Conservation (phyloP, 2,797 vertebrate genomes). For the Enoplosus armatus region DNA sequence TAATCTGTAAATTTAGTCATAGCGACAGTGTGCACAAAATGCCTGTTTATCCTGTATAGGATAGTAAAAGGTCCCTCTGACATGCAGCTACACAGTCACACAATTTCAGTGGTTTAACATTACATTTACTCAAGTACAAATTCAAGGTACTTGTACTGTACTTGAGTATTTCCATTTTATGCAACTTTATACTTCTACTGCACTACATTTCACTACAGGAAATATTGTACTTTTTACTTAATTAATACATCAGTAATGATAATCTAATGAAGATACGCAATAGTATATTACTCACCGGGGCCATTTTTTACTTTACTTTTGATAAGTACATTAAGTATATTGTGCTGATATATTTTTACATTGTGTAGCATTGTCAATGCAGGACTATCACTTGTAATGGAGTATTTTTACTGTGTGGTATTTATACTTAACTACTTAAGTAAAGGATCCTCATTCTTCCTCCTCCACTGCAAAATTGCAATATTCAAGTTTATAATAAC, state of each 20-base stretch:
- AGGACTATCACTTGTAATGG: not conserved
- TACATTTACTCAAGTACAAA: too few relatives aligned
- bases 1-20: not conserved
- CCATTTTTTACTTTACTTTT: not conserved
- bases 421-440: not conserved
- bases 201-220: not conserved
- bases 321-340: not conserved
- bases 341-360: not conserved
- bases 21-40: not conserved
- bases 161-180: not conserved
- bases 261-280: not conserved
- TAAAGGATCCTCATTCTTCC: not conserved
- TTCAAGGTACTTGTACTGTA: not conserved
- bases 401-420: not conserved
- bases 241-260: not conserved
- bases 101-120: too few relatives aligned
- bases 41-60: too few relatives aligned
- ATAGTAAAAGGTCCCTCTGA: too few relatives aligned
- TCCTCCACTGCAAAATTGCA: not conserved
- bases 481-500: constrained; percentile 9
- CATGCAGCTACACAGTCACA: not conserved
- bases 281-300: not conserved
- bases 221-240: not conserved
- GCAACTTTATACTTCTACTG: not conserved
- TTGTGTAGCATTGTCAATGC: not conserved